phyloP scores from a whole-genome alignment of 1,140 invertebrate species.

The Apis dorsata region DNA sequence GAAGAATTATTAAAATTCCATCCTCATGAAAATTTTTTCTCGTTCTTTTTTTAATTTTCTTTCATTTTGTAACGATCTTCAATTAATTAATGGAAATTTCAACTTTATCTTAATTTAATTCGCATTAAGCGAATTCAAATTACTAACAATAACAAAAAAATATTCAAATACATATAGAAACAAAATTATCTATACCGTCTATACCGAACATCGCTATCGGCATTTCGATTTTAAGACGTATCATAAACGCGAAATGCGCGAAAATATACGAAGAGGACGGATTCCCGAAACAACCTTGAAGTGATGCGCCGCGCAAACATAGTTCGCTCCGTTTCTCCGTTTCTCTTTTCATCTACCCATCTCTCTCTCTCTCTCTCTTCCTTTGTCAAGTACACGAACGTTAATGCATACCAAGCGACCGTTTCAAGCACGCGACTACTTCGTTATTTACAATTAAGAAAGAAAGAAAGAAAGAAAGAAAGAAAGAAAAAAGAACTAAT shows the following conservation, averaged over 20 bases:
- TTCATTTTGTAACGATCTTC: too few relatives aligned
- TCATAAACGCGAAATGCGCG: neutral
- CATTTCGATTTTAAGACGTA: slow-evolving; percentile 18
- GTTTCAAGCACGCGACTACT: neutral
- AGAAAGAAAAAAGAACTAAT: too few relatives aligned
- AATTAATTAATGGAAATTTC: too few relatives aligned
- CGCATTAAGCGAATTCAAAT: too few relatives aligned
- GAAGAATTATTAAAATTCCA: too few relatives aligned
- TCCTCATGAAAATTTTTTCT: too few relatives aligned
- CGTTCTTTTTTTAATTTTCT: too few relatives aligned
- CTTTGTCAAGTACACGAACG: slow-evolving; percentile 6
- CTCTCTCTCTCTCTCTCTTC: neutral
- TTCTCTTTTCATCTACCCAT: neutral
- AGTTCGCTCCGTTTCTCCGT: neutral
- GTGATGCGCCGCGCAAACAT: neutral
- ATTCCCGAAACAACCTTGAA: slow-evolving; percentile 19
- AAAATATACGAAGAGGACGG: slow-evolving; percentile 17
- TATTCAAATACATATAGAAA: neutral
- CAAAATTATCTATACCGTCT: neutral
- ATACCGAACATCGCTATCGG: slow-evolving; percentile 16
- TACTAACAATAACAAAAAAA: neutral
- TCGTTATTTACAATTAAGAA: neutral
- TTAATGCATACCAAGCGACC: neutral
- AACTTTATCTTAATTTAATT: too few relatives aligned
- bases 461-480: neutral